Conservation (phyloP, 1,140 invertebrate species). For the Megalopta genalis region DNA sequence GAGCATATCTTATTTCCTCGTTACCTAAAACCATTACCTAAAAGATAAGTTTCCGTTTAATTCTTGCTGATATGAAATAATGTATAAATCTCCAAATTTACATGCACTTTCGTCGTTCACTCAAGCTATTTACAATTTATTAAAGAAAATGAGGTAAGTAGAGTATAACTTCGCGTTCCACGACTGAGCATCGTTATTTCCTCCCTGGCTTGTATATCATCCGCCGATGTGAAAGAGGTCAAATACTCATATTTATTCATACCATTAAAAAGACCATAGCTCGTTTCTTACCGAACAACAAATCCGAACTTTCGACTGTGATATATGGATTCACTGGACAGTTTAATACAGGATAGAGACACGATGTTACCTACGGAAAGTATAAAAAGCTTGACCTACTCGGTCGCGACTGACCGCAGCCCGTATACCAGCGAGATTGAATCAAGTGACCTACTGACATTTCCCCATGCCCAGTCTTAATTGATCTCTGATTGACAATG, state of each 20-base stretch:
- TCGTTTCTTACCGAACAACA: not conserved
- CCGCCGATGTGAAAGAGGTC: not conserved
- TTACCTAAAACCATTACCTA: too few species aligned
- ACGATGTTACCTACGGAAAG: not conserved
- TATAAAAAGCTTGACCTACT: constrained; percentile 31
- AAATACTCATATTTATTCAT: not conserved
- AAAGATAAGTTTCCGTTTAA: not conserved
- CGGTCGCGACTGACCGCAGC: constrained; percentile 7
- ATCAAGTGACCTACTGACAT: constrained; percentile 43
- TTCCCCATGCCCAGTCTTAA: constrained; percentile 60
- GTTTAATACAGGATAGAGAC: not conserved
- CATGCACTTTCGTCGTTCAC: too few species aligned
- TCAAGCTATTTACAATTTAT: too few species aligned
- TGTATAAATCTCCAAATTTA: too few species aligned
- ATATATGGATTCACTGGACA: not conserved
- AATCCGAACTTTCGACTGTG: not conserved
- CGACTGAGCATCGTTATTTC: not conserved
- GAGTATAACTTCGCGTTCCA: not conserved
- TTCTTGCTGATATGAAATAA: too few species aligned
- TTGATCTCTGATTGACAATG: constrained; percentile 34
- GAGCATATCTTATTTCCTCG: too few species aligned
- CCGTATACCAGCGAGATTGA: not conserved
- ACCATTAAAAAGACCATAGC: not conserved
- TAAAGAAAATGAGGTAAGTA: not conserved
- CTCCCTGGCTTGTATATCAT: not conserved